Conservation (phyloP, 2,113 vertebrate species). For the Pelmatolapia mariae region DNA sequence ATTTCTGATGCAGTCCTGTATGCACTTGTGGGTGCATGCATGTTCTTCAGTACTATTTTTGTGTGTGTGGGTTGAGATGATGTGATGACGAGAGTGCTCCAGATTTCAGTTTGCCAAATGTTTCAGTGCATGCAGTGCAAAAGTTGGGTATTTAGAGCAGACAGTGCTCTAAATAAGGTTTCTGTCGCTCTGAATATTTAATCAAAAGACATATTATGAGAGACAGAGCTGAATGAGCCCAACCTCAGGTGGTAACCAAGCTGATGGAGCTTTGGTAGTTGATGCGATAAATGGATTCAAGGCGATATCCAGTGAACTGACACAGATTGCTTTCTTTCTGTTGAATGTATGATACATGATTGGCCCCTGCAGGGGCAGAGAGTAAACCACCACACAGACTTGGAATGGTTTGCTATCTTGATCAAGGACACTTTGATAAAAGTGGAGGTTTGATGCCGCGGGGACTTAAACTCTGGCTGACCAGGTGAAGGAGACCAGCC, state of each 20-base stretch:
- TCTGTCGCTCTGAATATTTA: conserved; percentile 16
- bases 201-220: conserved; percentile 22
- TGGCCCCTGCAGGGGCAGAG: neutral
- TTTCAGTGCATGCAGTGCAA: neutral
- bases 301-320: neutral
- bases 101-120: conserved; percentile 4
- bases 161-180: conserved; percentile 4
- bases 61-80: conserved; percentile 30
- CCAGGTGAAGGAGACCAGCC: neutral
- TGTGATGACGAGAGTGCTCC: conserved; percentile 6
- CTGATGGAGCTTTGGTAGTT: neutral
- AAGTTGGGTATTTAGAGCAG: conserved; percentile 22
- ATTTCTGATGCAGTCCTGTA: neutral
- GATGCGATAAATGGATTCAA: neutral
- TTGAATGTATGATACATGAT: neutral
- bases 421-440: neutral
- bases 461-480: neutral
- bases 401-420: neutral
- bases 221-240: neutral
- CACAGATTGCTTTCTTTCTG: neutral
- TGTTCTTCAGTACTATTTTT: conserved; percentile 40
- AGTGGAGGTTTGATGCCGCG: neutral
- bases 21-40: conserved; percentile 6
- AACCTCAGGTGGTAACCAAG: neutral
- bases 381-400: neutral